Percentiles rank a stretch among this genome's conserved stretches.
Conservation (phyloP, 2,797 vertebrate genomes). For the Rhinoraja longicauda region DNA sequence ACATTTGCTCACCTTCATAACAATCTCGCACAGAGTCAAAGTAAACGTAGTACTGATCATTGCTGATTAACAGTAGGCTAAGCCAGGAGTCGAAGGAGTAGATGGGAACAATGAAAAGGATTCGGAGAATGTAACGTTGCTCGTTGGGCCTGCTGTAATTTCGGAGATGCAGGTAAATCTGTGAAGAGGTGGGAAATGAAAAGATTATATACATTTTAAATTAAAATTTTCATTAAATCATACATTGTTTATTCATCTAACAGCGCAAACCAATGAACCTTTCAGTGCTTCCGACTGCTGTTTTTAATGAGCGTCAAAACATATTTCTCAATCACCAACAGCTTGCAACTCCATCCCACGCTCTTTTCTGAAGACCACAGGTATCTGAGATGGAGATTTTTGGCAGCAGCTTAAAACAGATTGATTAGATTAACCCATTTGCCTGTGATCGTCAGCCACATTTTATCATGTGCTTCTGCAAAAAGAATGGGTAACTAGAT, state of each 20-base stretch:
- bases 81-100: conserved; percentile 95
- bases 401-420: neutral
- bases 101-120: conserved; percentile 88
- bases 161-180: conserved; percentile 88
- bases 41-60: conserved; percentile 85
- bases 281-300: neutral
- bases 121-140: conserved; percentile 93
- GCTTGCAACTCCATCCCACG: no score
- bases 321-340: neutral
- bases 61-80: conserved; percentile 88
- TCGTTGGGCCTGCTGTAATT: conserved; percentile 84
- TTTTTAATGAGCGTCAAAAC: neutral
- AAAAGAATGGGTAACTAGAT: neutral
- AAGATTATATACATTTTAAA: neutral
- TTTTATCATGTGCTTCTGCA: neutral
- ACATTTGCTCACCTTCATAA: conserved; percentile 75
- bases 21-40: conserved; percentile 90
- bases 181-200: conserved; percentile 39
- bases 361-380: neutral
- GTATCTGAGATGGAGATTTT: neutral
- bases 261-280: neutral
- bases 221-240: neutral
- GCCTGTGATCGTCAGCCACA: neutral
- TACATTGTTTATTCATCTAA: neutral
- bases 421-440: neutral